Evolutionary conservation across 2,113 vertebrate species (phyloP).

Genomic region (Propithecus coquereli): DNA sequence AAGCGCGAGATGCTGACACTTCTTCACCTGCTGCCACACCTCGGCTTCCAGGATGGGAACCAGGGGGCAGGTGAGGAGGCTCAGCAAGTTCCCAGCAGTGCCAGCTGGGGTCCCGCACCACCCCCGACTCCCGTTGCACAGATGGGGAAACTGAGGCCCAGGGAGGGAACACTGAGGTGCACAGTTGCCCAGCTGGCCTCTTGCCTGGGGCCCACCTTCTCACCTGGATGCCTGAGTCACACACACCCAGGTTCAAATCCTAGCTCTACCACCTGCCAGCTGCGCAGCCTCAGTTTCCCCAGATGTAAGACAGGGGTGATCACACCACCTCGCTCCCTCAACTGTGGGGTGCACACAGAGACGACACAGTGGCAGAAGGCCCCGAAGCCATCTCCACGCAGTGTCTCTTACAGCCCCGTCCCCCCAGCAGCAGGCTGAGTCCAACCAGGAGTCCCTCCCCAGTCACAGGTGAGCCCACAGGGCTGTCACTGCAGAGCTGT

Average conservation of each 20-base stretch:
- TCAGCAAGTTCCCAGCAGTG: not conserved
- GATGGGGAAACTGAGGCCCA: not conserved
- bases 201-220: not conserved
- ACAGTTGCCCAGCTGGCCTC: not conserved
- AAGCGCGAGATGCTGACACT: not conserved
- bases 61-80: not conserved
- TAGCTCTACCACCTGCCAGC: not conserved
- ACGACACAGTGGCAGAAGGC: not conserved
- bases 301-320: not conserved
- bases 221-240: not conserved
- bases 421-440: not conserved
- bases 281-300: not conserved
- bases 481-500: not conserved
- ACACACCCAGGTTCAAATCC: not conserved
- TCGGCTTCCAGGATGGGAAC: not conserved
- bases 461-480: not conserved
- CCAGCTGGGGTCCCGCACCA: not conserved
- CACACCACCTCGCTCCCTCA: not conserved
- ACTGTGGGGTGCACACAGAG: not conserved
- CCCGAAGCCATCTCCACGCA: not conserved
- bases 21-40: slow-evolving; percentile 1
- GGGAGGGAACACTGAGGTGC: not conserved
- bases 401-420: not conserved
- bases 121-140: not conserved
- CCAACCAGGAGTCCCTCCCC: not conserved